Evolutionary conservation across 2,888 invertebrate genomes (phyloP), one percentile per base, ranked within the genome.

Genomic region (Diaperis boleti): DNA sequence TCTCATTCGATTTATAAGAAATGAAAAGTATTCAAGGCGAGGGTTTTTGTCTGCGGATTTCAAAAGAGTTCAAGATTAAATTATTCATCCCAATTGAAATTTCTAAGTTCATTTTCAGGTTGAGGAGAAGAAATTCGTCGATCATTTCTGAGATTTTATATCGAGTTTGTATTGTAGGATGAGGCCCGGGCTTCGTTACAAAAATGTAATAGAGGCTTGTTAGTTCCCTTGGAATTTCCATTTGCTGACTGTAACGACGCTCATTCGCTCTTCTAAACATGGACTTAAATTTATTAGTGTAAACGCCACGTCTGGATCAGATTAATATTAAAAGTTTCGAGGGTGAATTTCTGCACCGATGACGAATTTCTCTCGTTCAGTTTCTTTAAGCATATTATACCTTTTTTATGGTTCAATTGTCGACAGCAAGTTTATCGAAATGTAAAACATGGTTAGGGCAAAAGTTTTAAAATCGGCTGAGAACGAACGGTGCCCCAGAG

Each of bases 81-180:
- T 68, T 68, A 68, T 68, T 68, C 62, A 64, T 66, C 62, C 50
- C 63, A 65, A 65, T 65, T 61, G 64, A 64, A 66, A 50, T 68
- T 66, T 64, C 64, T 56, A 62, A 63, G 64, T 62, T 66, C 64
- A 57, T 60, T 66, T 62, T 60, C 52, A 56, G 56, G 57, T 62
- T 55, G 35, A 20, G 35, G 59, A 60, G 56, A 65, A 63, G 68
- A 70, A 67, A 66, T 69, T 68, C 62, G 56, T 67, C 59, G 66
- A 69, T 71, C 69, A 67, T 69, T 67, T 67, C 65, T 63, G 64
- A 71, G 65, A 71, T 69, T 67, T 69, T 64, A 62, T 69, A 71
- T 69, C 65, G 63, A 64, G 69, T 69, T 71, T 69, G 66, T 67
- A 66, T 69, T 69, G 66, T 67, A 42, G 67, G 41, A 22, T 33